These are phyloP conservation scores for Percopsis transmontana DNA, from an alignment of 2,113 vertebrate species.

Conservation along the genomic window DNA sequence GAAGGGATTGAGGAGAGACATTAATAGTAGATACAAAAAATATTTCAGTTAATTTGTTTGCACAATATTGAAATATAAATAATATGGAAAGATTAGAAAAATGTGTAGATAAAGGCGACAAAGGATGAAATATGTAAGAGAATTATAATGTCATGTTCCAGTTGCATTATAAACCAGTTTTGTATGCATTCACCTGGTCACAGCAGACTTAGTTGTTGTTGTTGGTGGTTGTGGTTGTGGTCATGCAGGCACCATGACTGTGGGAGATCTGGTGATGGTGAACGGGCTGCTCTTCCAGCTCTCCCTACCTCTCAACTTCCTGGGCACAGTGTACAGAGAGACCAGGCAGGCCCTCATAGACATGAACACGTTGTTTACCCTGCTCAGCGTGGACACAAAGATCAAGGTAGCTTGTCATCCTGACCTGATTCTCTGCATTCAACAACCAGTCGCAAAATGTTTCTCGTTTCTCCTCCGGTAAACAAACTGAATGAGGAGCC, in stretches of 20 bases:
- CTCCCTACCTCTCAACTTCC: conserved; percentile 95
- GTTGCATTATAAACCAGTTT: conserved; percentile 3
- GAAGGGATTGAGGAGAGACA: neutral
- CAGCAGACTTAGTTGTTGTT: conserved; percentile 26
- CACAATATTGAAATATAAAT: neutral
- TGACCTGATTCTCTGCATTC: conserved; percentile 11
- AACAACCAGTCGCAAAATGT: conserved; percentile 5
- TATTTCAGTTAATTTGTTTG: neutral
- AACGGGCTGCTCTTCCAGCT: conserved; percentile 98
- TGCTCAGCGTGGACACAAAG: conserved; percentile 91
- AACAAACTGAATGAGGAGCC: neutral
- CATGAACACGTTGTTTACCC: conserved; percentile 96
- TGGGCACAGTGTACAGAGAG: conserved; percentile 98
- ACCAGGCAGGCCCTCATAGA: conserved; percentile 98
- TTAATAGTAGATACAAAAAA: neutral
- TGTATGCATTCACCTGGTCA: conserved; percentile 39
- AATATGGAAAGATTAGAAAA: neutral
- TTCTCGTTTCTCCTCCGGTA: neutral
- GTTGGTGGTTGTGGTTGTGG: conserved; percentile 11
- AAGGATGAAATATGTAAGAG: neutral
- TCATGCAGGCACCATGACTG: conserved; percentile 86
- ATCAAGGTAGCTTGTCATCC: conserved; percentile 87
- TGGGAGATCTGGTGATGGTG: conserved; percentile 98
- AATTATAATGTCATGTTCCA: neutral
- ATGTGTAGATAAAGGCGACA: neutral